Conservation (phyloP, 2,113 vertebrate genomes). For the Ciconia boyciana region DNA sequence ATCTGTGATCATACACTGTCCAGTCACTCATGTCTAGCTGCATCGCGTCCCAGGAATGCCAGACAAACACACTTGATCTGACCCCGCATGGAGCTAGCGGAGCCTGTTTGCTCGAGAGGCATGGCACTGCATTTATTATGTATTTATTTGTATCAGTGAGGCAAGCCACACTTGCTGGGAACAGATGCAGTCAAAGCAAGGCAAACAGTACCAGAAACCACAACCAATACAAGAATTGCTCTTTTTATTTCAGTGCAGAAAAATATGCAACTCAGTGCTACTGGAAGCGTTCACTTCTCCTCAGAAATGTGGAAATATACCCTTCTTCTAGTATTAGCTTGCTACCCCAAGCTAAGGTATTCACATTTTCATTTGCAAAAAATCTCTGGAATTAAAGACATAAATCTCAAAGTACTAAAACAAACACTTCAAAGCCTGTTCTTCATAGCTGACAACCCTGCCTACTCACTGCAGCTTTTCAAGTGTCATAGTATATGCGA, state of each 20-base stretch:
- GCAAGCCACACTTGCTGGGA: not conserved
- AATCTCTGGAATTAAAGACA: slow-evolving; percentile 15
- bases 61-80: not conserved
- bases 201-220: not conserved
- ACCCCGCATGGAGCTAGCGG: accelerated
- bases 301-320: not conserved
- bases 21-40: not conserved
- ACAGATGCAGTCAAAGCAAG: not conserved
- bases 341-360: not conserved
- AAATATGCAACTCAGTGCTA: not conserved
- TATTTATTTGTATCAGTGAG: not conserved
- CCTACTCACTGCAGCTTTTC: slow-evolving; percentile 31
- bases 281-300: not conserved
- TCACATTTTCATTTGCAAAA: not conserved
- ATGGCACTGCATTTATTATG: not conserved
- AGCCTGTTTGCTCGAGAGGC: not conserved
- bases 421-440: slow-evolving; percentile 33
- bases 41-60: not conserved
- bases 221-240: not conserved
- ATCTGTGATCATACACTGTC: not conserved
- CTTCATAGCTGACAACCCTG: not conserved
- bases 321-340: not conserved
- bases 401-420: slow-evolving; percentile 33
- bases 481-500: not conserved
- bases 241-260: not conserved